Evolutionary conservation across 92 coral and sea anemone genomes (phyloP).

Genomic region (Phenganax marumi): DNA sequence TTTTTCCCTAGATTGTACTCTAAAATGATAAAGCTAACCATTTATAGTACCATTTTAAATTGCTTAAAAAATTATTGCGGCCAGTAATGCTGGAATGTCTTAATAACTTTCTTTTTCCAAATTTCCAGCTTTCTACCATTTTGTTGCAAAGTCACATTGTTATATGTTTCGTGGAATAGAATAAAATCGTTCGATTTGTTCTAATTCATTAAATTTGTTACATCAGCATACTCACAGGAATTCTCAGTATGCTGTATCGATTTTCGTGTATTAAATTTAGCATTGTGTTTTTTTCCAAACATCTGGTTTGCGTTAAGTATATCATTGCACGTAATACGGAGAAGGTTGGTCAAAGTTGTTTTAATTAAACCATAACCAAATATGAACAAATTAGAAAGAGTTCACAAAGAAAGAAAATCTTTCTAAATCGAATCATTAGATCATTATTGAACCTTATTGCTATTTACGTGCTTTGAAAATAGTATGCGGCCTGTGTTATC

Average conservation of each 20-base stretch:
- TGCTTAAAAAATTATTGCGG: too few relatives aligned
- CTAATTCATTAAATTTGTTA: neutral
- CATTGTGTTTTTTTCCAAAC: neutral
- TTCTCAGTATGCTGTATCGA: neutral
- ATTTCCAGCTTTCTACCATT: too few relatives aligned
- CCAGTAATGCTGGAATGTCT: too few relatives aligned
- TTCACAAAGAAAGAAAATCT: conserved; percentile 1
- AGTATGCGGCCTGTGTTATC: neutral
- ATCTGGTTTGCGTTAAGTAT: conserved; percentile 7
- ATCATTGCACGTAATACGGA: neutral
- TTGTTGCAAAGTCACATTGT: too few relatives aligned
- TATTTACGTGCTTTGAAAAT: conserved; percentile 22
- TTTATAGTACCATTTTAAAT: too few relatives aligned
- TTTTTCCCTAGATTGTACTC: neutral
- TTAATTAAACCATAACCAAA: neutral
- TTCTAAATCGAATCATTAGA: neutral
- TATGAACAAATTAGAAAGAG: neutral
- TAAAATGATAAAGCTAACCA: too few relatives aligned
- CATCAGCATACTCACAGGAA: neutral
- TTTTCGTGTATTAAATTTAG: neutral
- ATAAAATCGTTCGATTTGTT: neutral
- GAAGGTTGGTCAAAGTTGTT: neutral
- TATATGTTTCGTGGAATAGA: neutral
- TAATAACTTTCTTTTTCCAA: too few relatives aligned
- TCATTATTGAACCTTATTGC: conserved; percentile 3